Conservation (phyloP, 2,888 invertebrate genomes). For the Chloroclystis v-ata region DNA sequence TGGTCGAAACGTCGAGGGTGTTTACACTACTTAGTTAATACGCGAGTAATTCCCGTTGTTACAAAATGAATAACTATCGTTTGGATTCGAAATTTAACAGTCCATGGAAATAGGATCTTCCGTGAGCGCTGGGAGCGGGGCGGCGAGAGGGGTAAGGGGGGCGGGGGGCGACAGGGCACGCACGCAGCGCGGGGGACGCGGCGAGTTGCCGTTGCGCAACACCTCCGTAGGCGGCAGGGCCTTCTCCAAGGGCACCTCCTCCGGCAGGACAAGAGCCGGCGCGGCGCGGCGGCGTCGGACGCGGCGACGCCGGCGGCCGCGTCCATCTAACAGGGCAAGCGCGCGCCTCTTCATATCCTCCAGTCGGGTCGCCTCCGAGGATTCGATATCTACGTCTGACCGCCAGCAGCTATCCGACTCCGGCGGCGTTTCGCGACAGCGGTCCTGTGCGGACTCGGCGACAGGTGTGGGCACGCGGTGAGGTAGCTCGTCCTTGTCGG, state of each 20-base stretch:
- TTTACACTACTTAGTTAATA: too few species aligned
- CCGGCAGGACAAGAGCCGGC: conserved; percentile 1
- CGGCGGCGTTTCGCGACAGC: neutral
- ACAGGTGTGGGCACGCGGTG: too few species aligned
- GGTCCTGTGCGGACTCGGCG: too few species aligned
- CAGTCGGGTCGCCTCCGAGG: conserved; percentile 16
- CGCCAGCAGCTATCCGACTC: neutral
- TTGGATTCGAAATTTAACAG: too few species aligned
- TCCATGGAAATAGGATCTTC: too few species aligned
- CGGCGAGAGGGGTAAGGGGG: neutral
- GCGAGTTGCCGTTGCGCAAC: neutral
- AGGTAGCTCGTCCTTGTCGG: neutral
- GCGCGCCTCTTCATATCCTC: conserved; percentile 32
- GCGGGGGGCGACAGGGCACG: neutral
- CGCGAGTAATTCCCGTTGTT: too few species aligned
- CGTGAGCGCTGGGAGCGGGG: neutral
- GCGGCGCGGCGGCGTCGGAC: conserved; percentile 12
- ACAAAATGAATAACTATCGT: too few species aligned
- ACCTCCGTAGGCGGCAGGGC: neutral
- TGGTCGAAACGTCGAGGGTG: too few species aligned
- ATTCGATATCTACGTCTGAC: neutral
- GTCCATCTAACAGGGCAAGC: conserved; percentile 26
- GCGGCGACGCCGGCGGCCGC: neutral
- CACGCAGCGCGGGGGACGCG: neutral
- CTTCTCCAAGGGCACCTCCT: too few species aligned